Conservation (phyloP, 1,140 invertebrate species). For the Steinernema khuongi region DNA sequence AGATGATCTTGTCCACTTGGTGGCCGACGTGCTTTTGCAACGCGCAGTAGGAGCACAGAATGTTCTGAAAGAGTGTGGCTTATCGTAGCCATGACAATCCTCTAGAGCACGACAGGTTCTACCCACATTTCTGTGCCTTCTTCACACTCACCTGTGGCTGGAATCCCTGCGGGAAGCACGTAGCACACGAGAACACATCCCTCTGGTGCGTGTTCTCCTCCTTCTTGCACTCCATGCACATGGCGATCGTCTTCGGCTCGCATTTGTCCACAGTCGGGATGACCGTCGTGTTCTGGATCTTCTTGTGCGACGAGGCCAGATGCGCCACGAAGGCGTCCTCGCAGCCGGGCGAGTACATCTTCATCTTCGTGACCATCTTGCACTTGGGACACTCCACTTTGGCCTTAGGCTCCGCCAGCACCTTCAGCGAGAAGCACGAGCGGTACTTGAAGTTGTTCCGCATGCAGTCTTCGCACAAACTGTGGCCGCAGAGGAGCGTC, state of each 20-base stretch:
- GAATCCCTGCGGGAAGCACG: background rate
- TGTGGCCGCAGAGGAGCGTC: background rate
- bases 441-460: background rate
- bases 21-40: background rate
- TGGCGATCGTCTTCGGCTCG: background rate
- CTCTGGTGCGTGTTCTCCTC: background rate
- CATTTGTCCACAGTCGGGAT: background rate
- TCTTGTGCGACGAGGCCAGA: background rate
- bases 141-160: background rate
- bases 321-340: background rate
- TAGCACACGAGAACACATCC: background rate
- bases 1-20: background rate
- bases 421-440: background rate
- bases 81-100: too few relatives aligned
- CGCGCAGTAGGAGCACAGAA: slow-evolving; percentile 1
- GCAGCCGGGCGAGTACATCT: background rate
- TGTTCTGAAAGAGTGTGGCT: background rate
- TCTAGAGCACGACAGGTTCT: too few relatives aligned
- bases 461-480: background rate
- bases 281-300: background rate
- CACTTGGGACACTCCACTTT: background rate
- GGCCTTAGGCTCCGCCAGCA: background rate
- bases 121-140: background rate
- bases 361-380: background rate
- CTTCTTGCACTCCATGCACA: slow-evolving; percentile 11